Evolutionary conservation across 2,113 vertebrate genomes (phyloP).

Genomic region (Pseudopodoces humilis): DNA sequence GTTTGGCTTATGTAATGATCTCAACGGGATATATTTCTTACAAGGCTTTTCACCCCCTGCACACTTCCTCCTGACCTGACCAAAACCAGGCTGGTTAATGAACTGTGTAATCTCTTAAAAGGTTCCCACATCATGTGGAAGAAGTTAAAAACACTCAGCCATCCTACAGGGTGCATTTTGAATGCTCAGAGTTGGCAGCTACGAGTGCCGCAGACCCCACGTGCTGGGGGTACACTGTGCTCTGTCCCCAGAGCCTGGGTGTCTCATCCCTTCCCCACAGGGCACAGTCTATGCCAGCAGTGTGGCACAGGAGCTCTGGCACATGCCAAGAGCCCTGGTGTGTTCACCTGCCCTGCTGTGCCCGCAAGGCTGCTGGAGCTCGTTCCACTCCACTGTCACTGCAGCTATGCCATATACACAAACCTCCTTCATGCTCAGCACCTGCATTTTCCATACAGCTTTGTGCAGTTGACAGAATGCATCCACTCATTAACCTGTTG

Average conservation of each 20-base stretch:
- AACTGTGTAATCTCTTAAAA: slow-evolving; percentile 17
- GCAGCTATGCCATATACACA: not conserved
- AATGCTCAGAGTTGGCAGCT: not conserved
- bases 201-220: rapidly evolving
- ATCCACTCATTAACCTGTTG: not conserved
- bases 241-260: not conserved
- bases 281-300: rapidly evolving
- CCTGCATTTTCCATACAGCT: not conserved
- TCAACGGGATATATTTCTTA: not conserved
- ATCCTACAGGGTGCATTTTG: not conserved
- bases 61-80: not conserved
- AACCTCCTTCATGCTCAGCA: not conserved
- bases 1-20: not conserved
- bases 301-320: not conserved
- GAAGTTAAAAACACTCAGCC: not conserved
- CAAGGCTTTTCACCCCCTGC: not conserved
- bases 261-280: not conserved
- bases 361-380: not conserved
- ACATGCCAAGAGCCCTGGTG: rapidly evolving
- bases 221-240: rapidly evolving
- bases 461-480: not conserved
- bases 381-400: rapidly evolving
- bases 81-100: not conserved
- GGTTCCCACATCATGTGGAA: not conserved
- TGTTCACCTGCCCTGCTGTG: not conserved